A percentile compares a stretch with the other conserved stretches of the same genome.
Conservation (phyloP, 2,888 invertebrate species). For the Gnatocerus cornutus region DNA sequence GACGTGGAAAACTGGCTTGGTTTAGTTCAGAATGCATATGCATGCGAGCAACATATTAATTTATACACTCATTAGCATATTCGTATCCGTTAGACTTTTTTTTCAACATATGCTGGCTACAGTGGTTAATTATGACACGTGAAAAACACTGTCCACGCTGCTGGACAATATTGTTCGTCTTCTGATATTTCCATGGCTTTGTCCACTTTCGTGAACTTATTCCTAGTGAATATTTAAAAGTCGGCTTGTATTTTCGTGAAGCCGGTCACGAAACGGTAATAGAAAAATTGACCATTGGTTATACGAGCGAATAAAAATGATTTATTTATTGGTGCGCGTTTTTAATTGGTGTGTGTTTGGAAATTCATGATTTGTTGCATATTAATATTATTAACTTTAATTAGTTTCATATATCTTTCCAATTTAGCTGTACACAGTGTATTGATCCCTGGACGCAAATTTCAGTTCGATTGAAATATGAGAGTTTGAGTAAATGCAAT, state of each 20-base stretch:
- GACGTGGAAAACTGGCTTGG: slow-evolving; percentile 58
- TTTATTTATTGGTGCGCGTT: slow-evolving; percentile 33
- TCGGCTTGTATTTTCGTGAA: slow-evolving; percentile 15
- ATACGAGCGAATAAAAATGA: slow-evolving; percentile 30
- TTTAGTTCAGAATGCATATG: slow-evolving; percentile 69
- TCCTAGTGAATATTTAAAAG: slow-evolving; percentile 18
- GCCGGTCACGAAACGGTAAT: slow-evolving; percentile 41
- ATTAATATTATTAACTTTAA: slow-evolving; percentile 34
- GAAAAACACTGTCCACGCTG: slow-evolving; percentile 57
- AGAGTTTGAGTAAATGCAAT: neutral
- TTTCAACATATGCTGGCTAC: slow-evolving; percentile 70
- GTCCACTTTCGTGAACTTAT: slow-evolving; percentile 23
- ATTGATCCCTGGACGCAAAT: slow-evolving; percentile 7
- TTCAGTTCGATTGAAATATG: neutral
- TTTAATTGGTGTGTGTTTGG: slow-evolving; percentile 36
- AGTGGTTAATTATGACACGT: slow-evolving; percentile 69
- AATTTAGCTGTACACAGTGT: slow-evolving; percentile 14
- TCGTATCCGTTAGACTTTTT: slow-evolving; percentile 72
- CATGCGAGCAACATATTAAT: slow-evolving; percentile 73
- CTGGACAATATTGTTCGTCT: slow-evolving; percentile 25
- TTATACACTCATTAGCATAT: slow-evolving; percentile 73
- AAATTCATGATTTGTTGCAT: slow-evolving; percentile 39
- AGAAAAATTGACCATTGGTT: slow-evolving; percentile 43
- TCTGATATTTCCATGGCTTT: slow-evolving; percentile 24
- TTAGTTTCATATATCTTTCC: slow-evolving; percentile 34